A percentile compares a stretch with the other conserved stretches of the same genome.
Conservation (phyloP, 37 sponge, comb jelly and placozoan genomes). For the Cliona cf. orientalis region DNA sequence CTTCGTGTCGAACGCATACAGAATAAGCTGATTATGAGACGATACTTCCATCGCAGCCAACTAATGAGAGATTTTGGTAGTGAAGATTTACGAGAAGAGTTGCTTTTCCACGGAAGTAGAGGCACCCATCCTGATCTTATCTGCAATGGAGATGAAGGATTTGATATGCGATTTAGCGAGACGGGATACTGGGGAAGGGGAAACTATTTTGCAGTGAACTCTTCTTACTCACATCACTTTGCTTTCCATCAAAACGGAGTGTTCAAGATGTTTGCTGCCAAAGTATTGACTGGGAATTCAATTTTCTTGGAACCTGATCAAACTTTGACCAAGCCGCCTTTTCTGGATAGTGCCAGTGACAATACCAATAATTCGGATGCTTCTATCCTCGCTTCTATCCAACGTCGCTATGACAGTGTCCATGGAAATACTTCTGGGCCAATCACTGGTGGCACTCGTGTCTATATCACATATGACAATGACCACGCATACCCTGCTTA, state of each 20-base stretch:
- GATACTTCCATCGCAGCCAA: slow-evolving; percentile 27
- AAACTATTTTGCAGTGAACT: slow-evolving; percentile 77
- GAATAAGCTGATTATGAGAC: slow-evolving; percentile 56
- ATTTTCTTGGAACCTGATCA: slow-evolving; percentile 16
- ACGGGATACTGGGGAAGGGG: slow-evolving; percentile 72
- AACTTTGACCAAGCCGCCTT: slow-evolving; percentile 34
- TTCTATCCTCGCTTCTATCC: no score
- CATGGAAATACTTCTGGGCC: no score
- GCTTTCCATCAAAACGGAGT: slow-evolving; percentile 3
- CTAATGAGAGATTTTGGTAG: slow-evolving; percentile 9
- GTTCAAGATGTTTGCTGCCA: slow-evolving; percentile 54
- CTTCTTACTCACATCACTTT: slow-evolving; percentile 51
- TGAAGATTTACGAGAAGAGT: slow-evolving; percentile 5
- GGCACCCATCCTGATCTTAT: slow-evolving; percentile 47
- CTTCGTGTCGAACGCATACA: slow-evolving; percentile 58
- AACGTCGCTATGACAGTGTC: slow-evolving; percentile 65
- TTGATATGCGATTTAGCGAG: slow-evolving; percentile 63
- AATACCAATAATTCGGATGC: not conserved
- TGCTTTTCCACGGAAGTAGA: slow-evolving; percentile 66
- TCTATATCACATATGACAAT: slow-evolving; percentile 77
- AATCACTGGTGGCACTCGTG: slow-evolving; percentile 45
- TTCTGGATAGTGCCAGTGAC: not conserved
- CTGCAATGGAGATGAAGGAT: slow-evolving; percentile 55
- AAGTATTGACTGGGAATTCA: slow-evolving; percentile 55
- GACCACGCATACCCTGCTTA: slow-evolving; percentile 70